A percentile compares a stretch with the other conserved stretches of the same genome.
Evolutionary conservation across 2,888 invertebrate genomes (phyloP).

Genomic region (Parasteatoda lunata): DNA sequence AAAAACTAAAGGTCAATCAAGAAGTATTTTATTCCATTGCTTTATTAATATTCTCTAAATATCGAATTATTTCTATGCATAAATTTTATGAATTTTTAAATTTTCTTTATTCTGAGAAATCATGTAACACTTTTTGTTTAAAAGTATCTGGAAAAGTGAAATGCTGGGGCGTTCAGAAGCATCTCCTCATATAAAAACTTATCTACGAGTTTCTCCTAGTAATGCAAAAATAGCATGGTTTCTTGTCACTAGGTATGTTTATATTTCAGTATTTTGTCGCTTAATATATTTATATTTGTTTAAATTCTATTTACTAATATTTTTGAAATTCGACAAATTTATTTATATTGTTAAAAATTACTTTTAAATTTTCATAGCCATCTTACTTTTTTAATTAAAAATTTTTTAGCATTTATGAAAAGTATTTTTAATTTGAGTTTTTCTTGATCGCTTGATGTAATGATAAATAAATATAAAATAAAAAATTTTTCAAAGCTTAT

Average conservation of each 20-base stretch:
- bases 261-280: not conserved
- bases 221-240: constrained; percentile 84
- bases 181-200: constrained; percentile 97
- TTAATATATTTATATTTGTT: not conserved
- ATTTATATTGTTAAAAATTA: not conserved
- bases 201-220: constrained; percentile 84
- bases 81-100: too few relatives aligned
- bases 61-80: too few relatives aligned
- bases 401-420: too few relatives aligned
- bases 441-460: too few relatives aligned
- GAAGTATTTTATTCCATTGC: too few relatives aligned
- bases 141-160: constrained; percentile 88
- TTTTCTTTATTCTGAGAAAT: not conserved
- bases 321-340: not conserved
- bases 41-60: too few relatives aligned
- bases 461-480: too few relatives aligned
- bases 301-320: too few relatives aligned
- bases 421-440: too few relatives aligned
- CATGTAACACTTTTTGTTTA: constrained; percentile 9
- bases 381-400: too few relatives aligned
- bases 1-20: too few relatives aligned
- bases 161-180: constrained; percentile 83
- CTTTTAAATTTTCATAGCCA: not conserved
- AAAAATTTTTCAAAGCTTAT: too few relatives aligned
- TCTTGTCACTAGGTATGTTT: constrained; percentile 80